phyloP scores from a whole-genome alignment of 2,113 vertebrate species.

The Synchiropus splendidus region DNA sequence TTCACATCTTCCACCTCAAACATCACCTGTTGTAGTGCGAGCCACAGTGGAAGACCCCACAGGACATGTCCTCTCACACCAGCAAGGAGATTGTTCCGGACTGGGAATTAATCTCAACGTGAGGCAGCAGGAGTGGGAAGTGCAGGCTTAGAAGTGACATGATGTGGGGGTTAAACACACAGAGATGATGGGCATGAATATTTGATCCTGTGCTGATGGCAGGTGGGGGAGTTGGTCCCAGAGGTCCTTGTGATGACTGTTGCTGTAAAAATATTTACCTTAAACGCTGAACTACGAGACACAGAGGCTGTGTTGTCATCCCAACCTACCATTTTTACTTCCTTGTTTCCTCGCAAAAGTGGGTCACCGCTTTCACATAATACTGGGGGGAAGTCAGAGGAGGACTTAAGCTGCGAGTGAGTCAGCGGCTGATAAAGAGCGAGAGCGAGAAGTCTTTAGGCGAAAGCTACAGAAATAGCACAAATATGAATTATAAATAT shows the following conservation, averaged over 20 bases:
- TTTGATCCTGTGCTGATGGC: conserved; percentile 33
- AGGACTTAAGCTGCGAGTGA: conserved; percentile 10
- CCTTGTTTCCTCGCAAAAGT: conserved; percentile 35
- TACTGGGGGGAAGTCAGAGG: conserved; percentile 10
- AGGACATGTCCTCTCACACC: too few relatives aligned
- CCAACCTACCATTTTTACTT: conserved; percentile 8
- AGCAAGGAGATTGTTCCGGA: too few relatives aligned
- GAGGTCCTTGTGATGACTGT: conserved; percentile 38
- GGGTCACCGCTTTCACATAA: conserved; percentile 48
- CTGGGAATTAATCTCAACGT: not conserved
- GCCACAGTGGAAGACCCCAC: too few relatives aligned
- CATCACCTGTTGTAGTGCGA: not conserved
- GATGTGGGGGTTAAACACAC: conserved; percentile 33
- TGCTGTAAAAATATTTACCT: conserved; percentile 59
- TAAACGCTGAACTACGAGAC: conserved; percentile 24
- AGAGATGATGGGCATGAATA: conserved; percentile 30
- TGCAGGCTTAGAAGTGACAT: conserved; percentile 14
- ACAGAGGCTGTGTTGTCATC: conserved; percentile 1
- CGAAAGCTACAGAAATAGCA: conserved; percentile 5
- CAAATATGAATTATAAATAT: not conserved
- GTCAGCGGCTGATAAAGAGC: conserved; percentile 9
- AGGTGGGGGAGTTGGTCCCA: conserved; percentile 11
- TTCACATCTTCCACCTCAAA: too few relatives aligned
- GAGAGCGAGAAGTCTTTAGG: conserved; percentile 8
- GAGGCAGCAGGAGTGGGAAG: conserved; percentile 14